These are phyloP conservation scores for Danio kyathit DNA, from an alignment of 2,797 vertebrate genomes.

Conservation along the genomic window DNA sequence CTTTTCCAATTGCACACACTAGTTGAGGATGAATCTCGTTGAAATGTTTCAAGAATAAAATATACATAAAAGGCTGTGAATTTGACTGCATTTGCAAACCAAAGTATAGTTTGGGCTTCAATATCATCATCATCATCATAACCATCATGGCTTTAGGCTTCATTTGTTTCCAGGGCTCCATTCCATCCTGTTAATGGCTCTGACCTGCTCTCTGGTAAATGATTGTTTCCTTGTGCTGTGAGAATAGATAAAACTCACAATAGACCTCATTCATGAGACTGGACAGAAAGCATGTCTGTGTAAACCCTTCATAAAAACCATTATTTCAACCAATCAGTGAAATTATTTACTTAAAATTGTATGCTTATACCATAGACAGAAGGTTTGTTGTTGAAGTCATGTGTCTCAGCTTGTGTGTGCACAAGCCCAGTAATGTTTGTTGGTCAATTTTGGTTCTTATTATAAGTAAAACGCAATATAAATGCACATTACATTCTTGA, in stretches of 20 bases:
- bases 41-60: too few relatives aligned
- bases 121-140: constrained; percentile 45
- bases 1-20: too few relatives aligned
- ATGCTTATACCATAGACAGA: background rate
- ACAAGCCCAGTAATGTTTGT: background rate
- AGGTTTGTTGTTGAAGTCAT: background rate
- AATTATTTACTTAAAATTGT: background rate
- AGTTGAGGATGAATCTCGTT: too few relatives aligned
- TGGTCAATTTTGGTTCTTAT: background rate
- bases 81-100: background rate
- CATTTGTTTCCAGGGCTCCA: constrained; percentile 53
- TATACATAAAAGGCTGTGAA: too few relatives aligned
- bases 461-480: background rate
- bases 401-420: background rate
- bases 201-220: constrained; percentile 40
- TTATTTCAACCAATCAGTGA: background rate
- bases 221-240: background rate
- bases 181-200: constrained; percentile 46
- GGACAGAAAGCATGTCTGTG: background rate
- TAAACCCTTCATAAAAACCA: background rate
- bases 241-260: background rate
- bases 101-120: background rate
- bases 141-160: constrained; percentile 68
- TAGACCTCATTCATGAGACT: background rate
- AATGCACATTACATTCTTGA: background rate